Evolutionary conservation across 2,888 invertebrate genomes (phyloP), one percentile per base, ranked within the genome.

Genomic region (Pyrochroa serraticornis): DNA sequence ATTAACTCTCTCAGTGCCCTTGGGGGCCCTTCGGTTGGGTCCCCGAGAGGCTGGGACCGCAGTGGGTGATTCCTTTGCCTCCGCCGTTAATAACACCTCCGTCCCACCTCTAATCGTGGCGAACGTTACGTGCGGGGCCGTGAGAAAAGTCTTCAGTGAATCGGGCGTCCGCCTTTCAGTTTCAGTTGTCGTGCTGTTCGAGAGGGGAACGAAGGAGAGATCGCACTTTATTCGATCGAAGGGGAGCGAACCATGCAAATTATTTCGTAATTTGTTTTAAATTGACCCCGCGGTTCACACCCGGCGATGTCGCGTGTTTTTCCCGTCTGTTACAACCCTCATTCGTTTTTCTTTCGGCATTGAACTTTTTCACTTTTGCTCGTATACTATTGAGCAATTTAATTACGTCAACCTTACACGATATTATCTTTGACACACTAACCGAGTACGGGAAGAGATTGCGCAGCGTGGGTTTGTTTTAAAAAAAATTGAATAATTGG

Each of bases 241-340:
- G 48, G 49, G 53, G 46, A 49, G 58, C 38, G 49, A 60, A 58
- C 42, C 62, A 56, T 54, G 53, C 59, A 57, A 52, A 60, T 60
- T 56, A 58, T 63, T 60, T 48, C 46, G 58, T 63, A 63, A 63
- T 63, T 63, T 55, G 52, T 60, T 63, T 63, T 63, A 60, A 63
- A 63, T 63, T 63, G 63, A 63, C 60, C 63, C 55, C 37, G 45
- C 52, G 22, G 32, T 33, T 52, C 22, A 22, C 22, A 22, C 22
- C 22, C 22, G 22, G 22, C 22, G 22, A 22, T 22, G 22, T 22
- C 33, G 41, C 47, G 41, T 46, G 35, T 53, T 37, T 36, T 32
- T 32, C 9, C 14, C 44, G 22, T 39, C 52, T 14, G 34, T 14
- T 36, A 50, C 50, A 39, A 8, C 31, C 60, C 22, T 22, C 22